phyloP scores from a whole-genome alignment of 1,140 invertebrate species.

The Brachystomella parvula region DNA sequence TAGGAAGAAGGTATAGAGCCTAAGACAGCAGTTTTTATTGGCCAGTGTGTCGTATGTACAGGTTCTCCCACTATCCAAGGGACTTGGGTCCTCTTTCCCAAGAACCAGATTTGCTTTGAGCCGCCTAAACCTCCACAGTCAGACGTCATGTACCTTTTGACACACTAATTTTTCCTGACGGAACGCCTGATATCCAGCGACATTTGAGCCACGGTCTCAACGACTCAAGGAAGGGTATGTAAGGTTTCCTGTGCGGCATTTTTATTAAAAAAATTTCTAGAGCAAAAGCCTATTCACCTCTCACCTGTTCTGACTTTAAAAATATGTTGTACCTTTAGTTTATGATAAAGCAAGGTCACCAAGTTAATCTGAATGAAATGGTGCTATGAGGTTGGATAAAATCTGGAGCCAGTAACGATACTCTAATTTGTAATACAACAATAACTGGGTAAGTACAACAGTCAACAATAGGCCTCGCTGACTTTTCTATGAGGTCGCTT shows the following conservation, averaged over 20 bases:
- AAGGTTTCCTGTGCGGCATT: background rate
- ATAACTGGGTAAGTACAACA: background rate
- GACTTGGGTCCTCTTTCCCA: constrained; percentile 19
- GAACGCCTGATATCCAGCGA: too few relatives aligned
- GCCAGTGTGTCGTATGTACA: constrained; percentile 15
- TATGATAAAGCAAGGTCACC: background rate
- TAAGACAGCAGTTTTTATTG: constrained; percentile 19
- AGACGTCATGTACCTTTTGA: constrained; percentile 11
- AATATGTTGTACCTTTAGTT: background rate
- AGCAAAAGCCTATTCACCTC: background rate
- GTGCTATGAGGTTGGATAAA: background rate
- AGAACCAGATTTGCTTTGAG: constrained; percentile 12
- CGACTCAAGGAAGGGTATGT: background rate
- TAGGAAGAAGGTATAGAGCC: background rate
- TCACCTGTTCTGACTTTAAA: background rate
- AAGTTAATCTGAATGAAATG: background rate
- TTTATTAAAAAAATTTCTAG: background rate
- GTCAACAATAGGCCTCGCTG: too few relatives aligned
- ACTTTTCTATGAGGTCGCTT: too few relatives aligned
- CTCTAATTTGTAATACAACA: background rate
- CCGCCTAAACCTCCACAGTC: background rate
- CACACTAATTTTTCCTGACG: background rate
- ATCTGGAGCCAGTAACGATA: background rate
- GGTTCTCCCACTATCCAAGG: constrained; percentile 19
- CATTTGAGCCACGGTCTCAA: background rate